Evolutionary conservation across 2,113 vertebrate genomes (phyloP).

Genomic region (Neodontobutis hainanensis): DNA sequence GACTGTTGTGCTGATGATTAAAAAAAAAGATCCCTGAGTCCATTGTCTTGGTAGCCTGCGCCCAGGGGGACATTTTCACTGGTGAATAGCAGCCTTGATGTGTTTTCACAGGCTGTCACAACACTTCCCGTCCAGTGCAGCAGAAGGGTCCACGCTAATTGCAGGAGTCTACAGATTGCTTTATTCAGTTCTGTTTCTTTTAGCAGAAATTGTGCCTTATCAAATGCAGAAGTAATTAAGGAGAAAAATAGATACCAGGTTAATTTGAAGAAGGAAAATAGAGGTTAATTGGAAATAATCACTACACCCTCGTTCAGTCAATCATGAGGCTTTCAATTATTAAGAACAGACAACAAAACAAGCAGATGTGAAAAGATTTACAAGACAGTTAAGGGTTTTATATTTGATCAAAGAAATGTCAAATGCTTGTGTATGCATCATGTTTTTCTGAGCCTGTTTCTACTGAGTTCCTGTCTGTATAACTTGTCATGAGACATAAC

Average conservation of each 20-base stretch:
- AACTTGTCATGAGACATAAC: too few relatives aligned
- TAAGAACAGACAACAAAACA: conserved; percentile 5
- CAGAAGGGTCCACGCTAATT: conserved; percentile 41
- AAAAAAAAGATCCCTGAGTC: conserved; percentile 61
- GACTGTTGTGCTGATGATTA: conserved; percentile 56
- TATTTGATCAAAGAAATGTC: background rate
- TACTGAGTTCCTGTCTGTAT: too few relatives aligned
- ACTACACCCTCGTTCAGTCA: conserved; percentile 4
- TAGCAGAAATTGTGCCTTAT: conserved; percentile 30
- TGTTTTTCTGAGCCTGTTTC: background rate
- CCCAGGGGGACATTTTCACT: conserved; percentile 44
- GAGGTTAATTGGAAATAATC: conserved; percentile 54
- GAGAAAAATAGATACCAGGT: conserved; percentile 13
- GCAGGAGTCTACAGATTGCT: conserved; percentile 29
- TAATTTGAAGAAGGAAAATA: conserved; percentile 36
- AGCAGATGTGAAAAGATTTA: conserved; percentile 12
- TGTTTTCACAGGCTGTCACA: conserved; percentile 63
- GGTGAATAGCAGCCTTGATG: conserved; percentile 40
- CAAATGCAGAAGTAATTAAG: conserved; percentile 50
- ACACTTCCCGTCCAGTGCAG: conserved; percentile 34
- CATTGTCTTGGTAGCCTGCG: conserved; percentile 48
- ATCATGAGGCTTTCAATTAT: conserved; percentile 1
- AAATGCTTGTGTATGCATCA: background rate
- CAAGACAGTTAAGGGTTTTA: background rate
- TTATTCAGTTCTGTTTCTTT: conserved; percentile 28